Evolutionary conservation across 2,797 vertebrate species (phyloP).

Genomic region (Serranus cabrilla): DNA sequence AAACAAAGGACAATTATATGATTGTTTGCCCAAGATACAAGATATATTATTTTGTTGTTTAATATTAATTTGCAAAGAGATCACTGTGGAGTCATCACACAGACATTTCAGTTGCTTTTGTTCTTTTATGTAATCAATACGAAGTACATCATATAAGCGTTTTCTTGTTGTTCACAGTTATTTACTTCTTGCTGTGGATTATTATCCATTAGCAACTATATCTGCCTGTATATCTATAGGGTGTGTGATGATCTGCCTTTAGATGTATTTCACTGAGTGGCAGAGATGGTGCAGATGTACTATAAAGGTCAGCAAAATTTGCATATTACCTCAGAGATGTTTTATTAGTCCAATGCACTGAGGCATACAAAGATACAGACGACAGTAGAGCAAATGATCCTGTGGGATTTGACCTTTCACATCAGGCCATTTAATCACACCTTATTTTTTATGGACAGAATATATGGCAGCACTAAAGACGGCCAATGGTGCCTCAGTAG

Average conservation of each 20-base stretch:
- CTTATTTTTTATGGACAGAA: slow-evolving; percentile 39
- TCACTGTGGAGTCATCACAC: neutral
- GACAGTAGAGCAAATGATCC: slow-evolving; percentile 44
- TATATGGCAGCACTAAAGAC: slow-evolving; percentile 42
- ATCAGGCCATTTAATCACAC: slow-evolving; percentile 50
- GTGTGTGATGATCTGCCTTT: neutral
- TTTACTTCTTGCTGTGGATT: slow-evolving; percentile 8
- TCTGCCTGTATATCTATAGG: slow-evolving; percentile 5
- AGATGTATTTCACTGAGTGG: slow-evolving; percentile 4
- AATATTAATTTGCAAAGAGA: slow-evolving; percentile 24
- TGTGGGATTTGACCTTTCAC: slow-evolving; percentile 63
- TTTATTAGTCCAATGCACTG: slow-evolving; percentile 42
- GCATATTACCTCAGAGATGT: slow-evolving; percentile 46
- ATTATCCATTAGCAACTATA: neutral
- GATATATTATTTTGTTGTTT: slow-evolving; percentile 26
- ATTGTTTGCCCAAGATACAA: slow-evolving; percentile 20
- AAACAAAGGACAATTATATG: slow-evolving; percentile 40
- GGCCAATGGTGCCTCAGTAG: neutral
- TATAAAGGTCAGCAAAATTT: slow-evolving; percentile 57
- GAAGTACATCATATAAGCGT: neutral
- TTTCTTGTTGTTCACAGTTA: neutral
- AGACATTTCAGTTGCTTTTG: slow-evolving; percentile 1
- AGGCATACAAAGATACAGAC: slow-evolving; percentile 31
- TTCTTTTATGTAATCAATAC: neutral
- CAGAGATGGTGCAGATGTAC: slow-evolving; percentile 4